phyloP scores from a whole-genome alignment of 1,140 invertebrate species.

The Rhagoletis zephyria region DNA sequence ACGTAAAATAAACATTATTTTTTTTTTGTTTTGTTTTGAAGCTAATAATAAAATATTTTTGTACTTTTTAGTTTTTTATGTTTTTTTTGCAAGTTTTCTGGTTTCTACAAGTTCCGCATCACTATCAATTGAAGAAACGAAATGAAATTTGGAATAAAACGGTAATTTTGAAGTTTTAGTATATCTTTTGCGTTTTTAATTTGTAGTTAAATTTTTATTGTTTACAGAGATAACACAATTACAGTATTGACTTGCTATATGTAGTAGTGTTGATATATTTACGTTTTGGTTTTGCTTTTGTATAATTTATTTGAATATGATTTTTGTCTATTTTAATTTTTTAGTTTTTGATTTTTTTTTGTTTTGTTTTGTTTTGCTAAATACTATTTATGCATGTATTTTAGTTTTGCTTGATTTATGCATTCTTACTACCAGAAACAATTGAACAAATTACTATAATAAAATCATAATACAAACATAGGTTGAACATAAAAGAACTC shows the following conservation, averaged over 20 bases:
- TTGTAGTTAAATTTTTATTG: conserved; percentile 1
- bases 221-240: conserved; percentile 22
- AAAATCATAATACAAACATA: conserved; percentile 5
- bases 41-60: conserved; percentile 19
- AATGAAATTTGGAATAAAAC: conserved; percentile 36
- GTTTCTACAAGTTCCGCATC: not conserved
- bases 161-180: conserved; percentile 10
- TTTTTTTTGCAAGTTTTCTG: not conserved
- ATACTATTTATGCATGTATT: not conserved
- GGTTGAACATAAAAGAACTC: not conserved
- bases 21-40: not conserved
- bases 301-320: conserved; percentile 22
- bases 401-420: not conserved
- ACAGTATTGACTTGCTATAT: conserved; percentile 2
- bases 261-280: conserved; percentile 27
- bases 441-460: not conserved
- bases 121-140: not conserved
- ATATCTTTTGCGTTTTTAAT: conserved; percentile 30
- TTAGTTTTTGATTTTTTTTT: conserved; percentile 11
- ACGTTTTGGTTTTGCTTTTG: not conserved
- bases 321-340: conserved; percentile 18
- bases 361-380: not conserved
- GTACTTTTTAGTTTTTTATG: conserved; percentile 3
- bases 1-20: not conserved
- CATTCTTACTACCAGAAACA: conserved; percentile 20